Percentiles rank a stretch among this genome's conserved stretches.
These are phyloP conservation scores for Tenthredo notha DNA, from an alignment of 2,888 invertebrate genomes.

Conservation along the genomic window DNA sequence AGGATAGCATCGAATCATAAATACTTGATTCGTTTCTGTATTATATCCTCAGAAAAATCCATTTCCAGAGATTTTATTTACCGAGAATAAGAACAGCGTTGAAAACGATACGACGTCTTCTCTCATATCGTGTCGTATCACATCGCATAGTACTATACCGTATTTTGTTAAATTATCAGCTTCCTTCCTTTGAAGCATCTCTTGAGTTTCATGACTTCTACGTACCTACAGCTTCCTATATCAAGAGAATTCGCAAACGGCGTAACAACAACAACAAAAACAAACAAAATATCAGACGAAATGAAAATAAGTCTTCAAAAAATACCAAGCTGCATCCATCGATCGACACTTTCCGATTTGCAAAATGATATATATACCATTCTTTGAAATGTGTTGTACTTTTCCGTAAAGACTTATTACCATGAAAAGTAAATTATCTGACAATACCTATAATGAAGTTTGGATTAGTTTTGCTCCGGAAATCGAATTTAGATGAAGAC, in stretches of 20 bases:
- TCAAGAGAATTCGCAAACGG: slow-evolving; percentile 31
- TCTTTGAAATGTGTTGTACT: not conserved
- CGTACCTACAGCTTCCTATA: not conserved
- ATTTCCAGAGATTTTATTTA: not conserved
- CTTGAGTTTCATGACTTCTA: slow-evolving; percentile 34
- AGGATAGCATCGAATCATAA: slow-evolving; percentile 9
- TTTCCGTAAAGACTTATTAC: not conserved
- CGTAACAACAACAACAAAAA: not conserved
- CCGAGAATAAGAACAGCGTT: not conserved
- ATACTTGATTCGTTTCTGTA: slow-evolving; percentile 27
- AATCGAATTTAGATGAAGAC: too few relatives aligned
- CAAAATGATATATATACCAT: not conserved
- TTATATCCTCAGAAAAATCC: not conserved
- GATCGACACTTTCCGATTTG: not conserved
- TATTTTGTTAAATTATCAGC: slow-evolving; percentile 36
- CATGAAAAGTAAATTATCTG: too few relatives aligned
- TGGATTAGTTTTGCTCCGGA: not conserved
- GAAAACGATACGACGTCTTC: not conserved
- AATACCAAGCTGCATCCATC: not conserved
- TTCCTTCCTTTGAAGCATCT: slow-evolving; percentile 1
- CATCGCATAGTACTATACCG: not conserved
- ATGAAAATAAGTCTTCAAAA: not conserved
- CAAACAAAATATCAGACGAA: not conserved
- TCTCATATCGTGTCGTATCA: not conserved
- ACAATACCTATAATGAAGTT: too few relatives aligned